These are phyloP conservation scores for Altica lythri DNA, from an alignment of 2,888 invertebrate genomes.

Conservation along the genomic window DNA sequence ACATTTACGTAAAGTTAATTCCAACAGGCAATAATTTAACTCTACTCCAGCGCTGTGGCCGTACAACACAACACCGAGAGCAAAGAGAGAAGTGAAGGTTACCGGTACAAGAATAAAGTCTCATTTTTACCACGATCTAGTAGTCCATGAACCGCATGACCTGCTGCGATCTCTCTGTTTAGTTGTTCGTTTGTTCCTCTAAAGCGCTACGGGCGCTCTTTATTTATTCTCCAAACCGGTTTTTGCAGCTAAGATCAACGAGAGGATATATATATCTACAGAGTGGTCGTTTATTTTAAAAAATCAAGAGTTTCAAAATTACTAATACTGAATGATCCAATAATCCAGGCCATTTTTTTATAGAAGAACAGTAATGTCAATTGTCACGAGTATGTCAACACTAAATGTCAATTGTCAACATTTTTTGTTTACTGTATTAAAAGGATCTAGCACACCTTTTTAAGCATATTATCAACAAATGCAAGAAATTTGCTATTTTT, in stretches of 20 bases:
- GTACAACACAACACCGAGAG: neutral
- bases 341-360: no score
- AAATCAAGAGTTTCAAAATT: no score
- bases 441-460: no score
- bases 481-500: no score
- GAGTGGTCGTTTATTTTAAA: neutral
- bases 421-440: no score
- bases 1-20: no score
- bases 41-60: neutral
- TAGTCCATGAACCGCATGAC: conserved; percentile 58
- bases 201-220: conserved; percentile 47
- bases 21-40: no score
- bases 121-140: conserved; percentile 52
- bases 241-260: conserved; percentile 43
- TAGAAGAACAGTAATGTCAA: no score
- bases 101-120: conserved; percentile 38
- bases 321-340: no score
- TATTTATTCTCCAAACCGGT: conserved; percentile 54
- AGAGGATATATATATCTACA: conserved; percentile 19
- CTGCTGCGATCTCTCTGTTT: conserved; percentile 53
- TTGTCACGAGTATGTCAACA: no score
- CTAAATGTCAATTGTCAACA: no score
- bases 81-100: conserved; percentile 26
- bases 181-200: conserved; percentile 51
- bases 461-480: no score